phyloP scores from a whole-genome alignment of 1,140 invertebrate genomes.

The Nautilus pompilius region DNA sequence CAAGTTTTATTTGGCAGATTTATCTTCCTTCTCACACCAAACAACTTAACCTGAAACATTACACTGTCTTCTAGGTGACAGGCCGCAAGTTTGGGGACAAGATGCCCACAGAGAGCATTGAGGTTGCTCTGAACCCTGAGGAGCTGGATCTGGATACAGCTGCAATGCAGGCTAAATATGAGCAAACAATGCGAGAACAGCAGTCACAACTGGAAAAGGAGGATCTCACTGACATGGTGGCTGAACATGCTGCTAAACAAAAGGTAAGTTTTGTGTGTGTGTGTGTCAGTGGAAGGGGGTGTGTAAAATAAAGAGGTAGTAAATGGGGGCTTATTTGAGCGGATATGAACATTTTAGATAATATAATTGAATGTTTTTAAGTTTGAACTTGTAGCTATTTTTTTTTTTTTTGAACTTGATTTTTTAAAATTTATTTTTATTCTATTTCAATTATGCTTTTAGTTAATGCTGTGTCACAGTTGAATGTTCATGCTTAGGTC shows the following conservation, averaged over 20 bases:
- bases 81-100: constrained; percentile 42
- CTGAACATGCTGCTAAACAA: constrained; percentile 93
- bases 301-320: neutral
- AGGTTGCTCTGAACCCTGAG: constrained; percentile 94
- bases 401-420: neutral
- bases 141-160: constrained; percentile 91
- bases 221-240: constrained; percentile 97
- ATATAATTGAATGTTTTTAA: neutral
- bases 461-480: too few species aligned
- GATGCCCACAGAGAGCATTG: constrained; percentile 63
- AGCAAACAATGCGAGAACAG: constrained; percentile 90
- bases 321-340: neutral
- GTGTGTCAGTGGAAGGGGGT: neutral
- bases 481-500: too few species aligned
- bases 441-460: neutral
- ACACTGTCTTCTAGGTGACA: too few species aligned
- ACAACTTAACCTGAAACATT: too few species aligned
- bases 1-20: too few species aligned
- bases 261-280: constrained; percentile 31
- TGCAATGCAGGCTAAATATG: constrained; percentile 94
- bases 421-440: neutral
- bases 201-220: constrained; percentile 85
- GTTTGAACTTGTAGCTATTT: neutral
- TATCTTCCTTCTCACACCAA: too few species aligned
- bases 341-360: neutral